These are phyloP conservation scores for Thamnophis elegans DNA, from an alignment of 2,797 vertebrate species.

Conservation along the genomic window DNA sequence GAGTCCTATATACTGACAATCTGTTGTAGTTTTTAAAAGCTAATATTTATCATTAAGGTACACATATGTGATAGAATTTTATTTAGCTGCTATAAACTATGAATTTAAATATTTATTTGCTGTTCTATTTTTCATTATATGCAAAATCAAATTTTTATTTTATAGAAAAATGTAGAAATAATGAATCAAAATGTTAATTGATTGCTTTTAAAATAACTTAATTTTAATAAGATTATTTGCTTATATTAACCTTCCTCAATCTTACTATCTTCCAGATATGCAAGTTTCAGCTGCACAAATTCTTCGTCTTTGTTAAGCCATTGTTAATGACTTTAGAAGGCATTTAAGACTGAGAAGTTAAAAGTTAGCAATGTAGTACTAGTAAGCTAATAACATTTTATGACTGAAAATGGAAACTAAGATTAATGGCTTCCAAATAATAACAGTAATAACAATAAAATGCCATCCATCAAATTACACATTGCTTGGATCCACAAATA, in stretches of 20 bases:
- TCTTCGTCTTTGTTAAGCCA: neutral
- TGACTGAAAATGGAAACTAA: neutral
- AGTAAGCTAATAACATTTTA: neutral
- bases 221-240: neutral
- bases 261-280: neutral
- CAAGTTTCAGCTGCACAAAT: neutral
- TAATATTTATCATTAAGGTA: neutral
- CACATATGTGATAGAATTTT: neutral
- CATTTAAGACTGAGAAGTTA: neutral
- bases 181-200: neutral
- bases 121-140: constrained; percentile 16
- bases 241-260: neutral
- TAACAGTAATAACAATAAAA: neutral
- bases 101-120: neutral
- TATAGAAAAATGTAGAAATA: neutral
- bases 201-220: neutral
- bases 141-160: constrained; percentile 36
- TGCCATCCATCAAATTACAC: neutral
- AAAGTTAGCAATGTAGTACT: neutral
- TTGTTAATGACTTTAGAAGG: neutral
- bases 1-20: neutral
- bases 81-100: neutral
- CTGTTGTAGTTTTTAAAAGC: neutral
- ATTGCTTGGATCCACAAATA: neutral
- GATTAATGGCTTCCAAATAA: neutral